These are phyloP conservation scores for Pomacea maculata DNA, from an alignment of 1,140 invertebrate genomes.

Conservation along the genomic window DNA sequence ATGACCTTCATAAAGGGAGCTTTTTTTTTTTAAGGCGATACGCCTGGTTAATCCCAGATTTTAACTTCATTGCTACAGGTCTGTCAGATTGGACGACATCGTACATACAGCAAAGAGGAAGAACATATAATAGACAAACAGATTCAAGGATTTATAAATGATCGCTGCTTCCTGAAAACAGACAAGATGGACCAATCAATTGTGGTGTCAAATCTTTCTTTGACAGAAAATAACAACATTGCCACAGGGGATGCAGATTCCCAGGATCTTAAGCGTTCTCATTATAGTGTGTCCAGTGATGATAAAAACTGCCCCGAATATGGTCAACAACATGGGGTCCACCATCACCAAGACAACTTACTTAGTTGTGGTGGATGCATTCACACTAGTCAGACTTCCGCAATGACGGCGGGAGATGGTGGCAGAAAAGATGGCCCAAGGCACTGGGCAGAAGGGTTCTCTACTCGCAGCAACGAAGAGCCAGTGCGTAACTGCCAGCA, in stretches of 20 bases:
- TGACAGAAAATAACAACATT: too few species aligned
- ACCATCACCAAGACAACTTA: background rate
- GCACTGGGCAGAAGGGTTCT: slow-evolving; percentile 71
- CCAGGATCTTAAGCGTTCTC: too few species aligned
- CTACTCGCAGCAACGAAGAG: slow-evolving; percentile 75
- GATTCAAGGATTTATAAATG: slow-evolving; percentile 29
- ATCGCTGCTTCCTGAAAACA: slow-evolving; percentile 9
- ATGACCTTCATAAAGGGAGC: too few species aligned
- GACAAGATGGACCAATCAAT: background rate
- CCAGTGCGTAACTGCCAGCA: slow-evolving; percentile 86
- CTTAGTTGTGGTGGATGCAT: background rate
- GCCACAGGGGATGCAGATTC: too few species aligned
- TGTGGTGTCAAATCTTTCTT: too few species aligned
- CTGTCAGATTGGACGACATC: slow-evolving; percentile 24
- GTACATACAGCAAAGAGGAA: slow-evolving; percentile 13
- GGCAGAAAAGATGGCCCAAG: slow-evolving; percentile 1
- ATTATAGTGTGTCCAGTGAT: background rate
- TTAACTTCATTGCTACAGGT: slow-evolving; percentile 10
- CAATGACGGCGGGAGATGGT: slow-evolving; percentile 40
- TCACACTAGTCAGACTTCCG: slow-evolving; percentile 26
- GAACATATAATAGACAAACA: slow-evolving; percentile 5
- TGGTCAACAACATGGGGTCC: background rate
- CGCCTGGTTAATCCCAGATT: too few species aligned
- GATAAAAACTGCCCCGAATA: background rate
- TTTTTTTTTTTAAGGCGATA: too few species aligned